Evolutionary conservation across 2,888 invertebrate species (phyloP).

Genomic region (Cryptocephalus moraei): DNA sequence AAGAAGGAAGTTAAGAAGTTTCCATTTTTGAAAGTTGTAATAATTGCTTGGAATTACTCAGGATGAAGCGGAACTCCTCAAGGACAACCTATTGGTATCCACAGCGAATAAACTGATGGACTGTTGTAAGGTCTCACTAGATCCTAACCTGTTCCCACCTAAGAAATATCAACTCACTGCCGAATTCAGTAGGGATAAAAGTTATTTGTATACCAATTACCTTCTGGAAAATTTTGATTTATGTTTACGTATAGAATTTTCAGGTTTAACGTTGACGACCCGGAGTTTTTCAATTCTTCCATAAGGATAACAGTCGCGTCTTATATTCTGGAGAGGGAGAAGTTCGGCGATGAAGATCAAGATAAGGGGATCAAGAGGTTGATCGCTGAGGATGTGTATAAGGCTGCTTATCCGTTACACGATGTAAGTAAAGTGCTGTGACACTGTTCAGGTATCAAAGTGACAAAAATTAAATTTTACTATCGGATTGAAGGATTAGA

Average conservation of each 20-base stretch:
- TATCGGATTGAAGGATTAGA: no score
- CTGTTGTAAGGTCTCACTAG: conserved; percentile 45
- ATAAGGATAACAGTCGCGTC: conserved; percentile 58
- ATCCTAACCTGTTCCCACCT: conserved; percentile 50
- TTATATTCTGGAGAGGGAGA: conserved; percentile 64
- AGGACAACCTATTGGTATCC: conserved; percentile 18
- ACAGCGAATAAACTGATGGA: conserved; percentile 38
- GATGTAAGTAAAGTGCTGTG: conserved; percentile 46
- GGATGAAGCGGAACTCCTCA: conserved; percentile 18
- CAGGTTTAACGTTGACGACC: conserved; percentile 55
- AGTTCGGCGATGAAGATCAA: conserved; percentile 47
- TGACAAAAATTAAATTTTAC: no score
- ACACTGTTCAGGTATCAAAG: no score
- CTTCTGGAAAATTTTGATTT: conserved; percentile 2
- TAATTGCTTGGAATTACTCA: conserved; percentile 6
- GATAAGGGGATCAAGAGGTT: conserved; percentile 59
- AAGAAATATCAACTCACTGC: conserved; percentile 54
- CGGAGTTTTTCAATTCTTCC: conserved; percentile 58
- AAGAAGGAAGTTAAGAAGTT: conserved; percentile 15
- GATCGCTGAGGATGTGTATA: conserved; percentile 52
- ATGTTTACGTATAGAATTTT: conserved; percentile 2
- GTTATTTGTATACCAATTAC: conserved; percentile 52
- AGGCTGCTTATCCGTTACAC: conserved; percentile 65
- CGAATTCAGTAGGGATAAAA: conserved; percentile 59
- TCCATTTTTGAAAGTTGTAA: background rate